phyloP scores from a whole-genome alignment of 2,888 invertebrate species.

The Chloroclysta siterata region DNA sequence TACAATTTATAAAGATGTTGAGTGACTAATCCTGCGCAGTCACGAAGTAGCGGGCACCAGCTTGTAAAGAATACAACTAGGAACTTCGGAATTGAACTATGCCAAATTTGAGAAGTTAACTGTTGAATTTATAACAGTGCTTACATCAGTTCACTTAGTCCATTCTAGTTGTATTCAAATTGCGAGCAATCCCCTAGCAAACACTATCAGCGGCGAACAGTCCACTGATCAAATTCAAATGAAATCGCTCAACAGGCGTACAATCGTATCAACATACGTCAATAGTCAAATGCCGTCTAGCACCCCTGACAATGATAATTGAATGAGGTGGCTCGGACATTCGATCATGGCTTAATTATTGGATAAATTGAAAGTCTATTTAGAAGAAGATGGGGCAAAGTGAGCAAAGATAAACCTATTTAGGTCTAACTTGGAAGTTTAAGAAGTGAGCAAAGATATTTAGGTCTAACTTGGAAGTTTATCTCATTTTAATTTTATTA shows the following conservation, averaged over 20 bases:
- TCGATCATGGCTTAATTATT: conserved; percentile 41
- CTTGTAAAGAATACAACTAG: too few species aligned
- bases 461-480: too few species aligned
- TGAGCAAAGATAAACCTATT: neutral
- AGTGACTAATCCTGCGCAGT: too few species aligned
- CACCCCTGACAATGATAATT: conserved; percentile 53
- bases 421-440: too few species aligned
- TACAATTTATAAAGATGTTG: too few species aligned
- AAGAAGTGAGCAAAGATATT: too few species aligned
- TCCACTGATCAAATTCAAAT: conserved; percentile 83
- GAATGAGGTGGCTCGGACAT: conserved; percentile 50
- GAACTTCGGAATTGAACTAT: too few species aligned
- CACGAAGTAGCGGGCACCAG: too few species aligned
- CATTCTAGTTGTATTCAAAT: conserved; percentile 1
- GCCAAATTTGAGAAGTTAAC: too few species aligned
- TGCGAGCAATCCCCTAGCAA: conserved; percentile 52
- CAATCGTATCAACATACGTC: conserved; percentile 82
- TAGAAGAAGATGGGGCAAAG: neutral
- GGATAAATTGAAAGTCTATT: conserved; percentile 2
- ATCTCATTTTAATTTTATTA: too few species aligned
- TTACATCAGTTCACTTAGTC: conserved; percentile 3
- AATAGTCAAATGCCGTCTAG: conserved; percentile 65
- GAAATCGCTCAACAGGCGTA: conserved; percentile 75
- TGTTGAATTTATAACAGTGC: neutral
- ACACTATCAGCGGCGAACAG: conserved; percentile 77